These are phyloP conservation scores for Melieria omissa DNA, from an alignment of 2,888 invertebrate genomes.

Conservation along the genomic window DNA sequence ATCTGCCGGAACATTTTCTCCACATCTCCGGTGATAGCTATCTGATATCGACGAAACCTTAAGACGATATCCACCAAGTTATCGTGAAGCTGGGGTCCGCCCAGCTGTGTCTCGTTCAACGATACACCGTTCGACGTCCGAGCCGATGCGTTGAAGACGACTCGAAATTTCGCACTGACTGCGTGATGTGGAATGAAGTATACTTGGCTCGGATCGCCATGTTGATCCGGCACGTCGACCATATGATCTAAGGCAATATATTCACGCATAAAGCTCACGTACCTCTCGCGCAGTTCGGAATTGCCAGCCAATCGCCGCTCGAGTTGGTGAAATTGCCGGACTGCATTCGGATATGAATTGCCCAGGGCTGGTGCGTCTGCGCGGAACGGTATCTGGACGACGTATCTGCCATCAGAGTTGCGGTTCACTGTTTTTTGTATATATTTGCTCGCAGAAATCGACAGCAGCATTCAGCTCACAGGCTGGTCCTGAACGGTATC, in stretches of 20 bases:
- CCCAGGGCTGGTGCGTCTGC: constrained; percentile 15
- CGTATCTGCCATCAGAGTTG: background rate
- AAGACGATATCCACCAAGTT: constrained; percentile 18
- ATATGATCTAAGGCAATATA: constrained; percentile 67
- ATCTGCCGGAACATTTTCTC: constrained; percentile 22
- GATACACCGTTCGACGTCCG: constrained; percentile 25
- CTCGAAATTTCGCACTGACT: constrained; percentile 29
- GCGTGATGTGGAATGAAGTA: constrained; percentile 36
- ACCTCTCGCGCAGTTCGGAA: background rate
- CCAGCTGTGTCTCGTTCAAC: constrained; percentile 31
- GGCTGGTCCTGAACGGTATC: constrained; percentile 17
- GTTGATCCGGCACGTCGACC: constrained; percentile 69
- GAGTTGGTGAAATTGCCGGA: background rate
- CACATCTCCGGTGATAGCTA: constrained; percentile 30
- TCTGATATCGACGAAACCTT: constrained; percentile 25
- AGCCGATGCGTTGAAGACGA: constrained; percentile 37
- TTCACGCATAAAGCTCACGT: background rate
- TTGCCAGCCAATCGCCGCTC: constrained; percentile 8
- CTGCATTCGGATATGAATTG: constrained; percentile 11
- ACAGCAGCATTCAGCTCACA: too few relatives aligned
- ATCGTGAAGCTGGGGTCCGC: constrained; percentile 27
- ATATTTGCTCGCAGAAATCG: background rate
- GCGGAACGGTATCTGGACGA: constrained; percentile 27
- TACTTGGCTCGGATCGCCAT: background rate
- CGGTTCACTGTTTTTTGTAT: constrained; percentile 1